Evolutionary conservation across 2,797 vertebrate genomes (phyloP).

Genomic region (Morus bassanus): DNA sequence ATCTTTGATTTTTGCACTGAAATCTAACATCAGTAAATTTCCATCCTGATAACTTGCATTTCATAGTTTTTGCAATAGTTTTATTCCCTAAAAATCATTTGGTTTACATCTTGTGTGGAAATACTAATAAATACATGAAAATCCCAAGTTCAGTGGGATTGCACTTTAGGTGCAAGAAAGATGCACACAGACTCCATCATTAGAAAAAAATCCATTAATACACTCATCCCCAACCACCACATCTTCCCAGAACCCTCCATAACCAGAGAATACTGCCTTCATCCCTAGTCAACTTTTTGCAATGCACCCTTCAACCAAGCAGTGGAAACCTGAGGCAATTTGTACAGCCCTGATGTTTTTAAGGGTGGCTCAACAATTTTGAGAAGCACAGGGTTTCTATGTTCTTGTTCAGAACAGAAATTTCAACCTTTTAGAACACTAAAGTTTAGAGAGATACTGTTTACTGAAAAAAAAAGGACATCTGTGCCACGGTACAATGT

Average conservation of each 20-base stretch:
- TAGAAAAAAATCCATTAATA: not conserved
- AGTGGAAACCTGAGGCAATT: not conserved
- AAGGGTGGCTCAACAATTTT: not conserved
- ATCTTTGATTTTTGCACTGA: not conserved
- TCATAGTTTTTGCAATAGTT: not conserved
- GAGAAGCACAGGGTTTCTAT: not conserved
- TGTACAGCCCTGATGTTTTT: not conserved
- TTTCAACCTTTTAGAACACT: not conserved
- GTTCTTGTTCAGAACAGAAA: not conserved
- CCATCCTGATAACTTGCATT: not conserved
- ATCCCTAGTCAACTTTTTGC: not conserved
- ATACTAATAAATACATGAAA: not conserved
- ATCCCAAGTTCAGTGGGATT: not conserved
- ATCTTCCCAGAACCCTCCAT: not conserved
- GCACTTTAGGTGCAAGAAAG: not conserved
- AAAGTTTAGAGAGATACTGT: not conserved
- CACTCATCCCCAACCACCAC: not conserved
- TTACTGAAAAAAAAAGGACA: not conserved
- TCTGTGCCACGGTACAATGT: not conserved
- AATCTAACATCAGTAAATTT: not conserved
- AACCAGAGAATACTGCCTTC: not conserved
- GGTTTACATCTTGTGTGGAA: not conserved
- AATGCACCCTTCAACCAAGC: not conserved
- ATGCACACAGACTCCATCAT: not conserved
- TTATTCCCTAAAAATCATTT: not conserved